Conservation (phyloP, 2,888 invertebrate species). For the Trissolcus brochymenae region DNA sequence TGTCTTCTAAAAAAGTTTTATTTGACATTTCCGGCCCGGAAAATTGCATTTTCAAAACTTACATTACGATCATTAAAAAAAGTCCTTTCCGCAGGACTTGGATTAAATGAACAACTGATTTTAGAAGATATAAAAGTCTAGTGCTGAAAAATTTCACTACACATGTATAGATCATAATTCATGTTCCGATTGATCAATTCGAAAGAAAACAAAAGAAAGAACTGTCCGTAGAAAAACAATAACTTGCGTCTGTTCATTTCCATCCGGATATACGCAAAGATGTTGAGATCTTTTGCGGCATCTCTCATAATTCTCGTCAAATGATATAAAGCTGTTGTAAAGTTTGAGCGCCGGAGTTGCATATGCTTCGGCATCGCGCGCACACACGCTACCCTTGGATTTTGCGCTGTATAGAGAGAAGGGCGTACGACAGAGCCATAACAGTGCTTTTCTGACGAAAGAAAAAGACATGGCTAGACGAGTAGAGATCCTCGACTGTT, state of each 20-base stretch:
- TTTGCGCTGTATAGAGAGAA: slow-evolving; percentile 52
- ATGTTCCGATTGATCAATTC: background rate
- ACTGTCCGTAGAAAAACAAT: slow-evolving; percentile 34
- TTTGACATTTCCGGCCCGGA: too few species aligned
- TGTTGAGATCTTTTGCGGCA: slow-evolving; percentile 36
- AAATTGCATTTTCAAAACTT: too few species aligned
- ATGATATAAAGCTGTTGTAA: slow-evolving; percentile 73
- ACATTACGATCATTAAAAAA: too few species aligned
- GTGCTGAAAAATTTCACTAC: background rate
- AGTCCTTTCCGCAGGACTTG: too few species aligned
- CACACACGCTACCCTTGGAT: slow-evolving; percentile 54
- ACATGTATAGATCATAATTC: background rate
- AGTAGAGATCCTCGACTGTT: slow-evolving; percentile 58
- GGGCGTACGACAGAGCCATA: slow-evolving; percentile 35
- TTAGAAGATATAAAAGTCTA: too few species aligned
- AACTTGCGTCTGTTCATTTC: slow-evolving; percentile 38
- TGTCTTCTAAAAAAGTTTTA: too few species aligned
- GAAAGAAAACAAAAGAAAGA: background rate
- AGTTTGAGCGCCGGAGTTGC: slow-evolving; percentile 62
- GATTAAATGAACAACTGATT: too few species aligned
- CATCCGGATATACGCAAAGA: slow-evolving; percentile 33
- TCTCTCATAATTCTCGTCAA: slow-evolving; percentile 69
- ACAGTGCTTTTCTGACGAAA: slow-evolving; percentile 34
- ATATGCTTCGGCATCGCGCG: slow-evolving; percentile 62
- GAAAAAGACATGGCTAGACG: slow-evolving; percentile 19